phyloP scores from a whole-genome alignment of 2,888 invertebrate genomes.

The Catocala nupta region DNA sequence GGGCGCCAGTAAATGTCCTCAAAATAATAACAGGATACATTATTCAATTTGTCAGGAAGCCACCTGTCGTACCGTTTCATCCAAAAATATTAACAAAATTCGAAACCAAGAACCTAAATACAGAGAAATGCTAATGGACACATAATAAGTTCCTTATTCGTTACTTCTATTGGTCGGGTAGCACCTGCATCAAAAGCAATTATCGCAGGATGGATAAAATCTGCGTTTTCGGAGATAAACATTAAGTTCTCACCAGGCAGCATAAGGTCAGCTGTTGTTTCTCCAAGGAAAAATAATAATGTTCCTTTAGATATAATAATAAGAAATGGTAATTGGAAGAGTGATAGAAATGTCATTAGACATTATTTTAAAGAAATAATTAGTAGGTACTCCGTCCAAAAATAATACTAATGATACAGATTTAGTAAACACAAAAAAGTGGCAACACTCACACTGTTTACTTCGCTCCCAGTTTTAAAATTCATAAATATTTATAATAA shows the following conservation, averaged over 20 bases:
- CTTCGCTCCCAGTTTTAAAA: background rate
- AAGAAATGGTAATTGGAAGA: conserved; percentile 29
- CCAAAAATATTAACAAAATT: too few species aligned
- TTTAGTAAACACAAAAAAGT: conserved; percentile 15
- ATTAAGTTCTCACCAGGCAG: conserved; percentile 12
- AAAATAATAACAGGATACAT: too few species aligned
- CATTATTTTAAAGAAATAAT: conserved; percentile 31
- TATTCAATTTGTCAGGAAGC: too few species aligned
- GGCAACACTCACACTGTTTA: conserved; percentile 3
- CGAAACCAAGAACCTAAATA: too few species aligned
- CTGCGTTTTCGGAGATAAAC: conserved; percentile 13
- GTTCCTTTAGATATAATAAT: conserved; percentile 24
- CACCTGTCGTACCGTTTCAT: too few species aligned
- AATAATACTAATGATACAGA: conserved; percentile 13
- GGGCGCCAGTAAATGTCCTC: too few species aligned
- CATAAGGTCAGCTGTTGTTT: conserved; percentile 27
- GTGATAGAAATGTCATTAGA: conserved; percentile 22
- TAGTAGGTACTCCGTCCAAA: conserved; percentile 13
- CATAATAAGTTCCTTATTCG: background rate
- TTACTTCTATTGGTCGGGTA: conserved; percentile 5
- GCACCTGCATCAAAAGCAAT: conserved; percentile 17
- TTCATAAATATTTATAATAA: background rate
- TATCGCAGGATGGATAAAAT: conserved; percentile 31
- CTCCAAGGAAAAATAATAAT: conserved; percentile 11
- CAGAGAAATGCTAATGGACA: background rate